Conservation (phyloP, 1,140 invertebrate species). For the Watersipora subatra region DNA sequence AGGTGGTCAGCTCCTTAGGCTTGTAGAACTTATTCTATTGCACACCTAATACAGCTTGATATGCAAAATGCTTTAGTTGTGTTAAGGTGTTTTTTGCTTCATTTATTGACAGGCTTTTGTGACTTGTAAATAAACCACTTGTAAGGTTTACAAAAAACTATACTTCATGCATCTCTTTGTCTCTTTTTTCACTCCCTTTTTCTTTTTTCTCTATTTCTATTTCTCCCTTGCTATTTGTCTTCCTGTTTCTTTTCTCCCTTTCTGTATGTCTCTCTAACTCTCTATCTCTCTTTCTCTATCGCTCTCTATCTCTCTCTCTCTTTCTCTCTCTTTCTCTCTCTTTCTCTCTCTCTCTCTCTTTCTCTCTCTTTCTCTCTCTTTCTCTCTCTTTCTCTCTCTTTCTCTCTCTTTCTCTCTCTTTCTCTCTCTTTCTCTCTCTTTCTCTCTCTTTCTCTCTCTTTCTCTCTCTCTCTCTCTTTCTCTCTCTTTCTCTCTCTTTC, state of each 20-base stretch:
- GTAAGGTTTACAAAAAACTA: too few species aligned
- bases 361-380: background rate
- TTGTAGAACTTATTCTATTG: too few species aligned
- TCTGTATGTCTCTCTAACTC: slow-evolving; percentile 1
- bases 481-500: slow-evolving; percentile 11
- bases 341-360: background rate
- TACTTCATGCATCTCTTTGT: background rate
- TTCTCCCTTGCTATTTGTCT: background rate
- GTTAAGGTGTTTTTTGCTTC: too few species aligned
- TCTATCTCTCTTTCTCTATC: too few species aligned
- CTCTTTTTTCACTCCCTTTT: background rate
- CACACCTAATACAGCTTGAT: too few species aligned
- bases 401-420: slow-evolving; percentile 10
- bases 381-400: slow-evolving; percentile 4
- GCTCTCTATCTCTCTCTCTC: too few species aligned
- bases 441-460: slow-evolving; percentile 1
- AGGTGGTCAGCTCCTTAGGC: too few species aligned
- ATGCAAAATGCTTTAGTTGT: too few species aligned
- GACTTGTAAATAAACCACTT: too few species aligned
- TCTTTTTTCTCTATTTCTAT: background rate
- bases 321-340: background rate
- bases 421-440: background rate
- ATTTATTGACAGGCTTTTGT: too few species aligned
- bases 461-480: slow-evolving; percentile 2
- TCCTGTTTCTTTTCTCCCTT: background rate